Conservation (phyloP, 1,140 invertebrate species). For the Trichonephila clavipes region DNA sequence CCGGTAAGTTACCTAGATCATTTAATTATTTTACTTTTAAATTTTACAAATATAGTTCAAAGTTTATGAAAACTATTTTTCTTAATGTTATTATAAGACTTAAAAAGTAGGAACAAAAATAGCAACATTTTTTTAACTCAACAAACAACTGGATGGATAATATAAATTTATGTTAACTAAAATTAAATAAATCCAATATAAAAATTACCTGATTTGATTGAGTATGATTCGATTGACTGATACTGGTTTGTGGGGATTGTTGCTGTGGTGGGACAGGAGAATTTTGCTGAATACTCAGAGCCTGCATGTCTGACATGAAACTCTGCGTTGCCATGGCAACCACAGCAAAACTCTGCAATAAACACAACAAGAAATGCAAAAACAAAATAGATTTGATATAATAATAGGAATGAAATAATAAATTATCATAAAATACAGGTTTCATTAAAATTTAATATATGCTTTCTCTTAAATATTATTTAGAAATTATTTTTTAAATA, state of each 20-base stretch:
- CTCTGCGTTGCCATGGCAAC: conserved; percentile 81
- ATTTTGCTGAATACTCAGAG: conserved; percentile 80
- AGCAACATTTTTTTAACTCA: too few relatives aligned
- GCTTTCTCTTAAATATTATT: neutral
- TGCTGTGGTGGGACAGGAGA: conserved; percentile 72
- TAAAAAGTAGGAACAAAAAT: too few relatives aligned
- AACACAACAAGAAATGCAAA: conserved; percentile 62
- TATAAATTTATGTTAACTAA: too few relatives aligned
- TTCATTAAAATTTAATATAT: neutral
- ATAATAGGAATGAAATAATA: neutral
- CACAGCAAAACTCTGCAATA: conserved; percentile 74
- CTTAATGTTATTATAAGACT: too few relatives aligned
- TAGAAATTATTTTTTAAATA: neutral
- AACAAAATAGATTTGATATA: neutral
- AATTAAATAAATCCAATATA: neutral
- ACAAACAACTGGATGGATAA: too few relatives aligned
- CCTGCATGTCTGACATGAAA: conserved; percentile 81
- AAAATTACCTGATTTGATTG: conserved; percentile 70
- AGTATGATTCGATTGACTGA: conserved; percentile 73
- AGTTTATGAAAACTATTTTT: too few relatives aligned
- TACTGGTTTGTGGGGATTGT: conserved; percentile 73
- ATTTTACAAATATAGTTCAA: too few relatives aligned
- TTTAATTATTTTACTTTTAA: too few relatives aligned
- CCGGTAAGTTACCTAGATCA: too few relatives aligned
- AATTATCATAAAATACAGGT: neutral